Base-by-base conservation (phyloP, 1,140 invertebrate genomes). In the Aleiodes sp. region DNA sequence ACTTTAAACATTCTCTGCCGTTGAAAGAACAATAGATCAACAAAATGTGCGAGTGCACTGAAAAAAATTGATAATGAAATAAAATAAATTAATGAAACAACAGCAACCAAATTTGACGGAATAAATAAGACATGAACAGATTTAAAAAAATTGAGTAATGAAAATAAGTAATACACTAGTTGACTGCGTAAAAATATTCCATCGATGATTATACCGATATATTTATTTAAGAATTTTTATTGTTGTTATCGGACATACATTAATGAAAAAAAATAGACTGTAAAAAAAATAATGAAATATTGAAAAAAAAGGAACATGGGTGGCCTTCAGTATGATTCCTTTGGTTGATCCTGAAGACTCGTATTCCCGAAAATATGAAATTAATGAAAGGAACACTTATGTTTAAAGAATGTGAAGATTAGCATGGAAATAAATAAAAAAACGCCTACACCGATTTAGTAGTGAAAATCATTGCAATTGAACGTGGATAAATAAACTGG, bases 141-240 rank as follows among this genome's bases (percentile, higher is more conserved):
- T 71, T 43, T 61, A 61, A 70, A 41, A 59, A 29, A 59, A 71
- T 29, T 21, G 39, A 31, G 41, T 39, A 26, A 72, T 62, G 71
- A 57, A 70, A 66, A 37, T 16, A 28, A 46, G 14, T 52, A 65
- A 71, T 68, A 80, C 68, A 76, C 74, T 81, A 83, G 80, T 82
- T 83, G 77, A 81, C 78, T 82, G 77, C 81, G 72, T 80, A 82
- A 80, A 75, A 80, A 78, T 82, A 82, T 82, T 82, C 80, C 78
- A 83, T 80, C 78, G 75, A 79, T 76, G 73, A 83, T 80, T 80
- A 82, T 77, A 78, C 76, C 76, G 73, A 82, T 81, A 81, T 83
- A 83, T 83, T 83, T 83, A 83, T 82, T 84, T 84, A 84, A 84
- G 78, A 82, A 82, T 82, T 84, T 84, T 84, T 82, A 84, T 84